Evolutionary conservation across 2,888 invertebrate genomes (phyloP), one percentile per base, ranked within the genome.

Genomic region (Theristus sp.): DNA sequence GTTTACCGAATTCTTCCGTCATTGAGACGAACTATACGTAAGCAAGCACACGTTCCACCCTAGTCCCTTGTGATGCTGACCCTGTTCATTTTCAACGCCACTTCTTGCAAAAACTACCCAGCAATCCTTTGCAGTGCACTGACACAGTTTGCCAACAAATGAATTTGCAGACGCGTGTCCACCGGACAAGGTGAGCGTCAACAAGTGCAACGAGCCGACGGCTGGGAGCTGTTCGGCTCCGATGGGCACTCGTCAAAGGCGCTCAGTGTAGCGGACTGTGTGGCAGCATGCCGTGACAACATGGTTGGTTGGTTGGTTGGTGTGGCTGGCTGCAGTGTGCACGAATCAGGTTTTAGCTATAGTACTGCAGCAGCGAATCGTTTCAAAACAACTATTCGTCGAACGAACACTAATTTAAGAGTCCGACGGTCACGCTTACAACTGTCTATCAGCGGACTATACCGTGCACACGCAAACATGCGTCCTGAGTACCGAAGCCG

Each of bases 161-260:
- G n/a, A n/a, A n/a, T 10, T 46, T 58, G 6, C 27, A 58, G 58
- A 27, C 29, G 28, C 6, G 1, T 58, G 58, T 29, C 28, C 20
- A 29, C n/a, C 22, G 22, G 58, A 29, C 22, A n/a, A 17, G 29
- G 29, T 6, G 10, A 30, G 13, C 25, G 54, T 61, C 1, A 55
- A 2, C 31, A 61, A 20, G 13, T 61, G 24, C 59, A 61, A 29
- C 26, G 58, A n/a, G 59, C 61, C 1, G 56, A 56, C 10, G 61
- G 61, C 25, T 59, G 56, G 59, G 55, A 61, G 27, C 24, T 61
- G 59, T 28, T 58, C 2, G 61, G 61, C 1, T 55, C 59, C 1
- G 61, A 61, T 27, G 61, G 61, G 2, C 29, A 29, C n/a, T 1
- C 24, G 2, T 24, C 28, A 1, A 13, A 1, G 1, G 47, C 17